Evolutionary conservation across 1,140 invertebrate species (phyloP).

Genomic region (Drosophila mauritiana): DNA sequence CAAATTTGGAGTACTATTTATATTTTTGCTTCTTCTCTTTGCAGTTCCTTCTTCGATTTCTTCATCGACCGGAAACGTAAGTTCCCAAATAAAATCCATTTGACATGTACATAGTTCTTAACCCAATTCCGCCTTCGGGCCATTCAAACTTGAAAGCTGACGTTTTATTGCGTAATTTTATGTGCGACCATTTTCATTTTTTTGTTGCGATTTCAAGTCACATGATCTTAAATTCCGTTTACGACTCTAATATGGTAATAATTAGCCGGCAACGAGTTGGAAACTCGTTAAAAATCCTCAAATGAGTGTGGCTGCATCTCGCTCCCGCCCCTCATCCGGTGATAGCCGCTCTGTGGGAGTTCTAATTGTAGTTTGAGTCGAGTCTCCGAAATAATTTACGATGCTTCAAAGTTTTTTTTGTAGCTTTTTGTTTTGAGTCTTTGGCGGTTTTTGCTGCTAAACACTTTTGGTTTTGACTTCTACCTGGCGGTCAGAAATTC

Average conservation of each 20-base stretch:
- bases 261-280: constrained; percentile 57
- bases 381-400: constrained; percentile 77
- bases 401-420: constrained; percentile 35
- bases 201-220: constrained; percentile 50
- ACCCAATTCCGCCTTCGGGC: constrained; percentile 40
- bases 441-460: constrained; percentile 14
- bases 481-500: constrained; percentile 63
- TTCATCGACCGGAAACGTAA: constrained; percentile 62
- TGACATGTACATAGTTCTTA: constrained; percentile 32
- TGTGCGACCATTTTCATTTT: constrained; percentile 43
- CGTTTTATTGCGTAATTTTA: constrained; percentile 52
- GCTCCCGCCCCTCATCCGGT: not conserved
- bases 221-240: constrained; percentile 56
- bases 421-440: constrained; percentile 18
- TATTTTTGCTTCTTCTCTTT: constrained; percentile 39
- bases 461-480: constrained; percentile 28
- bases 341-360: constrained; percentile 31
- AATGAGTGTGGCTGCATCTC: constrained; percentile 13
- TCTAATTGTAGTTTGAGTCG: constrained; percentile 80
- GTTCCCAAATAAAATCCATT: constrained; percentile 32
- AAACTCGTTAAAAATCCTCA: constrained; percentile 57
- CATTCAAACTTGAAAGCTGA: constrained; percentile 37
- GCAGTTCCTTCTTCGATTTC: constrained; percentile 33
- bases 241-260: constrained; percentile 64
- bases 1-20: constrained; percentile 56